Percentiles rank a stretch among this genome's conserved stretches.
Conservation (phyloP, 2,888 invertebrate species). For the Sisyra terminalis region DNA sequence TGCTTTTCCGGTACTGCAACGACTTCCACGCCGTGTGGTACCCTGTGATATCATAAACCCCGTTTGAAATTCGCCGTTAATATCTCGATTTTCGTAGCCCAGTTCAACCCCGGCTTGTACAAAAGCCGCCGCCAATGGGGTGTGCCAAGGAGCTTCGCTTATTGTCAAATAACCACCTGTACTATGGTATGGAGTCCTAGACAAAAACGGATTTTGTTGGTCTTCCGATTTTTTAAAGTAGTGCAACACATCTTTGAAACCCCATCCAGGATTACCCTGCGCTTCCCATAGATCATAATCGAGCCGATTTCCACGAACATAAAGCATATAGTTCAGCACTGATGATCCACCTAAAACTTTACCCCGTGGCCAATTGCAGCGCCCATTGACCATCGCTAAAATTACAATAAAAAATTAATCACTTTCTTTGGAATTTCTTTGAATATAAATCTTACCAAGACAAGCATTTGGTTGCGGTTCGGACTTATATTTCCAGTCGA, state of each 20-base stretch:
- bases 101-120: conserved; percentile 68
- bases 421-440: conserved; percentile 4
- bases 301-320: conserved; percentile 70
- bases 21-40: conserved; percentile 45
- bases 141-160: conserved; percentile 74
- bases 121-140: conserved; percentile 66
- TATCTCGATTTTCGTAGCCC: conserved; percentile 74
- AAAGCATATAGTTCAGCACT: conserved; percentile 84
- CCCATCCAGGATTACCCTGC: conserved; percentile 79
- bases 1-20: conserved; percentile 80
- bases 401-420: background rate
- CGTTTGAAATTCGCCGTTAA: conserved; percentile 72
- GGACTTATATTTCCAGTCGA: conserved; percentile 89
- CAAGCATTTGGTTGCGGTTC: conserved; percentile 73
- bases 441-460: conserved; percentile 37
- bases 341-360: conserved; percentile 84
- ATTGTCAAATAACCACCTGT: conserved; percentile 71
- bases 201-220: conserved; percentile 69
- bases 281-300: conserved; percentile 87
- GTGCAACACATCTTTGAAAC: conserved; percentile 56
- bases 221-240: conserved; percentile 89
- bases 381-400: conserved; percentile 48
- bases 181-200: conserved; percentile 61
- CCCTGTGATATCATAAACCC: conserved; percentile 86
- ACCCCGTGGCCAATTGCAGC: conserved; percentile 85